Percentiles rank a stretch among this genome's conserved stretches.
Conservation (phyloP, 2,113 vertebrate genomes). For the Strix uralensis region DNA sequence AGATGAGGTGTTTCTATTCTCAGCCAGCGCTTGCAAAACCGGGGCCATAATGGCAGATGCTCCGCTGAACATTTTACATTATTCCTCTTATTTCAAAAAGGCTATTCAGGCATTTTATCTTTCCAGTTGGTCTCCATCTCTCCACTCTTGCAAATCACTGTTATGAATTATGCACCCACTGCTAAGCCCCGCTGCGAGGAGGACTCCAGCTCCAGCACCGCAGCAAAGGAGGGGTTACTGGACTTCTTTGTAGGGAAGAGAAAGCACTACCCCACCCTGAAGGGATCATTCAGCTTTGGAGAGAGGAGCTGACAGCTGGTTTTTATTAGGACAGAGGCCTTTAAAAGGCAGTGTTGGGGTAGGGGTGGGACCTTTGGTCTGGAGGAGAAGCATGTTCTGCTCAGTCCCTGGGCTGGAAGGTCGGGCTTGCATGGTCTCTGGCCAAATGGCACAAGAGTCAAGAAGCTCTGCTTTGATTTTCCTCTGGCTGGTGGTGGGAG, state of each 20-base stretch:
- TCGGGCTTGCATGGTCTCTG: background rate
- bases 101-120: background rate
- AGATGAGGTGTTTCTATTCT: background rate
- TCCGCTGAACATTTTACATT: background rate
- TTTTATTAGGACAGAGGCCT: conserved; percentile 18
- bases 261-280: conserved; percentile 9
- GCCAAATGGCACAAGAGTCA: background rate
- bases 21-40: background rate
- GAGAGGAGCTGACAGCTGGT: background rate
- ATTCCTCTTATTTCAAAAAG: background rate
- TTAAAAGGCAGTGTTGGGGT: background rate
- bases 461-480: background rate
- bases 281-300: background rate
- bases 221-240: background rate
- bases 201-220: background rate
- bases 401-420: background rate
- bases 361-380: background rate
- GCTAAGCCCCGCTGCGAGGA: background rate
- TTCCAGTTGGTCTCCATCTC: background rate
- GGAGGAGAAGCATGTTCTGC: background rate
- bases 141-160: background rate
- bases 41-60: background rate
- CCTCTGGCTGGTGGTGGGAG: background rate
- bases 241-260: background rate
- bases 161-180: background rate